phyloP scores from a whole-genome alignment of 2,113 vertebrate species.

The Thomomys bottae region DNA sequence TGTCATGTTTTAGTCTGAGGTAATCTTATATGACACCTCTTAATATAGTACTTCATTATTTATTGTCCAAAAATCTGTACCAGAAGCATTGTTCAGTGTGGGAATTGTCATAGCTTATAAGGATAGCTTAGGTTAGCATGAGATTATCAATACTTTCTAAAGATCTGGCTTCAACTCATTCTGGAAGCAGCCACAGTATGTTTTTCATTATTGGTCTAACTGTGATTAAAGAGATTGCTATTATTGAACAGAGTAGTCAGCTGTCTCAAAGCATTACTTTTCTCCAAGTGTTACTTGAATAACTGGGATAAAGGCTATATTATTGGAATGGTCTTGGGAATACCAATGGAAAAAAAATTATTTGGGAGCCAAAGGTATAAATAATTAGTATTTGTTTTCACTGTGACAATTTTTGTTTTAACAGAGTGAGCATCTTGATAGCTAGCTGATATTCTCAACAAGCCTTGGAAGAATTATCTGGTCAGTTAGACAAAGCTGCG shows the following conservation, averaged over 20 bases:
- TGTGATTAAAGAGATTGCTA: constrained; percentile 81
- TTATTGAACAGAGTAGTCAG: constrained; percentile 70
- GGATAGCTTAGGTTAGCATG: constrained; percentile 57
- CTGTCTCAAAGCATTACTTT: constrained; percentile 71
- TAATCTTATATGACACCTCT: constrained; percentile 62
- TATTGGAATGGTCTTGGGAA: constrained; percentile 53
- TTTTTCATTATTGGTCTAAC: constrained; percentile 73
- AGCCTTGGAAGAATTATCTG: constrained; percentile 50
- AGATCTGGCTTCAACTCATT: constrained; percentile 80
- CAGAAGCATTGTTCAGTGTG: constrained; percentile 52
- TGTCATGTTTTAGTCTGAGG: constrained; percentile 56
- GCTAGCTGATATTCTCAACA: constrained; percentile 60
- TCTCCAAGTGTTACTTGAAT: constrained; percentile 73
- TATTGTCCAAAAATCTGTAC: constrained; percentile 70
- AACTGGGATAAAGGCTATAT: constrained; percentile 58
- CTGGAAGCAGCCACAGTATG: constrained; percentile 76
- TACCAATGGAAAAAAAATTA: constrained; percentile 61
- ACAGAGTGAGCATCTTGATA: constrained; percentile 47
- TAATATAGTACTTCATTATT: constrained; percentile 65
- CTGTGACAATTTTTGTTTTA: constrained; percentile 38
- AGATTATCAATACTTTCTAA: constrained; percentile 76
- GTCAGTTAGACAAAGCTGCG: constrained; percentile 24
- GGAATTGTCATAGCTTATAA: constrained; percentile 65
- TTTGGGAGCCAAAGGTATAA: constrained; percentile 42
- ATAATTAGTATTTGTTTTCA: constrained; percentile 57